phyloP scores from a whole-genome alignment of 2,113 vertebrate genomes.

The Neofelis nebulosa region DNA sequence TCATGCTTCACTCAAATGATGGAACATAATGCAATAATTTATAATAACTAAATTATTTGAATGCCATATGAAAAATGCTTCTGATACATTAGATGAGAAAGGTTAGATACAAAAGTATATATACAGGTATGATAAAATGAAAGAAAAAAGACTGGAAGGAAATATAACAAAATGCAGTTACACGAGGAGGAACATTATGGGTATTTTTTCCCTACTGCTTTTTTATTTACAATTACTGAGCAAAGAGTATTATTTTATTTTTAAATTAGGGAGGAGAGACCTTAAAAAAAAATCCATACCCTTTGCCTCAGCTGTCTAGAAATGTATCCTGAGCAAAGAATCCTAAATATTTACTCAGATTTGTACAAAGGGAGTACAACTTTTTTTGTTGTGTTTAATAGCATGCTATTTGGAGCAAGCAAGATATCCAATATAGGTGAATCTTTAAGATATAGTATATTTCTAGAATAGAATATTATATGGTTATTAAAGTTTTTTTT shows the following conservation, averaged over 20 bases:
- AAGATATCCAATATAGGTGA: not conserved
- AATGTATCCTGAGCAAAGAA: not conserved
- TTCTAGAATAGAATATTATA: not conserved
- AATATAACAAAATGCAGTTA: not conserved
- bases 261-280: not conserved
- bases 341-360: not conserved
- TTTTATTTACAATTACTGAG: not conserved
- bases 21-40: not conserved
- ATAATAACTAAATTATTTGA: conserved; percentile 23
- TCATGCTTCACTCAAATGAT: not conserved
- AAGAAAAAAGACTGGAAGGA: conserved; percentile 49
- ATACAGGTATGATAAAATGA: not conserved
- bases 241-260: conserved; percentile 3
- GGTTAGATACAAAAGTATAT: not conserved
- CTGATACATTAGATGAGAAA: not conserved
- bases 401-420: not conserved
- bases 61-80: not conserved
- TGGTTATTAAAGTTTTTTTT: conserved; percentile 40
- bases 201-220: not conserved
- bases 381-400: not conserved
- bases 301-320: not conserved
- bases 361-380: not conserved
- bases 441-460: not conserved
- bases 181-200: not conserved
- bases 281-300: not conserved